Conservation (phyloP, 2,113 vertebrate genomes). For the Prionailurus bengalensis region DNA sequence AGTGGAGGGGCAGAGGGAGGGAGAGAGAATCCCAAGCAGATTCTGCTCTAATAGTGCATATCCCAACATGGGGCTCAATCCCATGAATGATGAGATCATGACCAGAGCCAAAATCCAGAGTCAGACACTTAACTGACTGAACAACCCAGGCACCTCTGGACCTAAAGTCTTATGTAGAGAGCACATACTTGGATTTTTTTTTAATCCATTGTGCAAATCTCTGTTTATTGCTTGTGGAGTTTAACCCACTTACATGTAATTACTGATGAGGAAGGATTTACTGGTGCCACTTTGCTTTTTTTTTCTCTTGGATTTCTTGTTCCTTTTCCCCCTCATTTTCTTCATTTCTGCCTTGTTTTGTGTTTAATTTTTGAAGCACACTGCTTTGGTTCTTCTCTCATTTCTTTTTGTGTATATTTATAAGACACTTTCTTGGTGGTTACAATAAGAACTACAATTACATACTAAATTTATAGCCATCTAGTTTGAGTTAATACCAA, state of each 20-base stretch:
- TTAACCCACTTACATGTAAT: neutral
- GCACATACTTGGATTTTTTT: neutral
- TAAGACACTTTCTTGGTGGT: conserved; percentile 9
- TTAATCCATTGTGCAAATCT: neutral
- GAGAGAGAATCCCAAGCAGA: no score
- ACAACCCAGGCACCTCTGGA: neutral
- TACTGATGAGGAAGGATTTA: conserved; percentile 5
- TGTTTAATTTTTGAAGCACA: neutral
- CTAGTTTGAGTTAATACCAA: neutral
- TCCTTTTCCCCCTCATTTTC: neutral
- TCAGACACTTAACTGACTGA: neutral
- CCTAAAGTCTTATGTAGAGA: neutral
- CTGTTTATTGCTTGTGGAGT: neutral
- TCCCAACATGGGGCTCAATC: no score
- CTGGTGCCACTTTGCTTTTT: neutral
- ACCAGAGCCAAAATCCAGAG: neutral
- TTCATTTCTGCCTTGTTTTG: neutral
- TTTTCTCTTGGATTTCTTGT: neutral
- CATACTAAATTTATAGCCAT: neutral
- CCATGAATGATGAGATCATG: neutral
- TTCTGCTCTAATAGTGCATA: no score
- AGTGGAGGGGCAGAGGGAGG: neutral
- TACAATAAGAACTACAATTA: neutral
- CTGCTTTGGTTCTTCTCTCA: neutral
- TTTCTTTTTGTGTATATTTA: neutral